phyloP scores from a whole-genome alignment of 1,140 invertebrate genomes.

The Cotesia vestalis region DNA sequence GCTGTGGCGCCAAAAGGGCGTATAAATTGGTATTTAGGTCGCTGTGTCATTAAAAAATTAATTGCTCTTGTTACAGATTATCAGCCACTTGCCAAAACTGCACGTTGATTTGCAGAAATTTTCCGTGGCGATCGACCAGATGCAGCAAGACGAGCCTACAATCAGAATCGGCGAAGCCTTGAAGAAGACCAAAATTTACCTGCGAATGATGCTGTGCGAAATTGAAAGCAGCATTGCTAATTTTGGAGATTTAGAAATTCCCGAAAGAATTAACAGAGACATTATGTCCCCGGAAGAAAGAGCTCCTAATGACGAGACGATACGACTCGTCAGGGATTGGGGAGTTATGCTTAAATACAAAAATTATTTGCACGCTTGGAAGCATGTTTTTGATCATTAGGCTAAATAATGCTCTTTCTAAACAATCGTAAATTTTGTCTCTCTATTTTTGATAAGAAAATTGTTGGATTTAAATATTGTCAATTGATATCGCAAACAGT shows the following conservation, averaged over 20 bases:
- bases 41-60: too few species aligned
- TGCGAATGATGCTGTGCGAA: constrained; percentile 61
- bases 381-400: constrained; percentile 54
- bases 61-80: constrained; percentile 51
- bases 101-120: constrained; percentile 64
- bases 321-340: constrained; percentile 61
- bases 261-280: constrained; percentile 50
- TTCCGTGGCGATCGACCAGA: constrained; percentile 61
- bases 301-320: constrained; percentile 57
- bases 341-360: constrained; percentile 63
- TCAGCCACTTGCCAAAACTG: constrained; percentile 56
- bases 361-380: constrained; percentile 62
- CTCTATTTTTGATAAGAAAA: too few species aligned
- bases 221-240: constrained; percentile 57
- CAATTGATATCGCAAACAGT: too few species aligned
- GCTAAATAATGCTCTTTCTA: too few species aligned
- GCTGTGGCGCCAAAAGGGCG: too few species aligned
- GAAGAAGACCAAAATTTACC: constrained; percentile 48
- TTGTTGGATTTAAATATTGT: too few species aligned
- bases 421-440: too few species aligned
- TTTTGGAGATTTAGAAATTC: constrained; percentile 49
- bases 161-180: constrained; percentile 48
- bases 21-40: too few species aligned
- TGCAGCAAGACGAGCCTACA: constrained; percentile 55
- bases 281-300: constrained; percentile 60